A percentile compares a stretch with the other conserved stretches of the same genome.
Evolutionary conservation across 1,140 invertebrate species (phyloP).

Genomic region (Penaeus vannamei): DNA sequence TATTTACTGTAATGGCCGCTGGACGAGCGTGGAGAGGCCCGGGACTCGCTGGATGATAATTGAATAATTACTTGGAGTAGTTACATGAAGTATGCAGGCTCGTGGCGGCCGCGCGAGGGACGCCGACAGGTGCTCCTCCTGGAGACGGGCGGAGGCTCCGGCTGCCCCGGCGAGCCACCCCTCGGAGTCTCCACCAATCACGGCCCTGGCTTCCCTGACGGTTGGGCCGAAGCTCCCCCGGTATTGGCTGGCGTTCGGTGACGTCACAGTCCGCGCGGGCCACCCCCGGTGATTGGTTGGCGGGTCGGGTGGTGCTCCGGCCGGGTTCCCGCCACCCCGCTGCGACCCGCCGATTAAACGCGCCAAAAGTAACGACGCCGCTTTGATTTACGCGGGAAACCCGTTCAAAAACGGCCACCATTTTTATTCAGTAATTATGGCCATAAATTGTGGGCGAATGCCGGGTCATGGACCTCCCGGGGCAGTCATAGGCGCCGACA

Average conservation of each 20-base stretch:
- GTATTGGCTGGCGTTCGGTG: slow-evolving; percentile 53
- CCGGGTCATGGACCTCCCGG: slow-evolving; percentile 42
- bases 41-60: slow-evolving; percentile 51
- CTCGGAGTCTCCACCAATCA: slow-evolving; percentile 50
- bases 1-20: too few relatives aligned
- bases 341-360: slow-evolving; percentile 64
- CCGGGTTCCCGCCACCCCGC: slow-evolving; percentile 57
- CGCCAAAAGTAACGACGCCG: slow-evolving; percentile 64
- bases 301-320: slow-evolving; percentile 25
- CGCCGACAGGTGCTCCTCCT: not conserved
- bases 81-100: slow-evolving; percentile 28
- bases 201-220: slow-evolving; percentile 2
- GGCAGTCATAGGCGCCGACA: slow-evolving; percentile 37
- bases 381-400: slow-evolving; percentile 62
- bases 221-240: slow-evolving; percentile 35
- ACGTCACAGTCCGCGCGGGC: slow-evolving; percentile 49
- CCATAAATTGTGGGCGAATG: slow-evolving; percentile 62
- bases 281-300: slow-evolving; percentile 42
- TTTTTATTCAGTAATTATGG: slow-evolving; percentile 67
- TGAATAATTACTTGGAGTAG: slow-evolving; percentile 62
- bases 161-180: slow-evolving; percentile 32
- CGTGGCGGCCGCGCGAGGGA: slow-evolving; percentile 20
- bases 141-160: not conserved
- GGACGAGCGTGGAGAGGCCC: too few relatives aligned
- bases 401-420: slow-evolving; percentile 62